Conservation (phyloP, 2,797 vertebrate genomes). For the Allochrocebus solatus region DNA sequence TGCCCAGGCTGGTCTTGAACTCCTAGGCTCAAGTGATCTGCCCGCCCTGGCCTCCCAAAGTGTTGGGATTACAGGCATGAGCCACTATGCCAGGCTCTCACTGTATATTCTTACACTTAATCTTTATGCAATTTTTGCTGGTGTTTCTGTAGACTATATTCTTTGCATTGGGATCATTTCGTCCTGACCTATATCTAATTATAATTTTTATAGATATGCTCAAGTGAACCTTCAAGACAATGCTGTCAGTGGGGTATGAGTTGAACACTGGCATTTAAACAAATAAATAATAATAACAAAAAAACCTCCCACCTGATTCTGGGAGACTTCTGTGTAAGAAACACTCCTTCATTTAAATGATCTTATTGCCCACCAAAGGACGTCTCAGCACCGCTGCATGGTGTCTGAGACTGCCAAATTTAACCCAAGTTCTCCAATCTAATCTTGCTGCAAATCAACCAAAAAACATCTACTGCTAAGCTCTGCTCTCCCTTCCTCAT, state of each 20-base stretch:
- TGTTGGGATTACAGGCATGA: not conserved
- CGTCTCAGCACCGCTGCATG: not conserved
- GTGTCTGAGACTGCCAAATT: not conserved
- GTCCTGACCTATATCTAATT: not conserved
- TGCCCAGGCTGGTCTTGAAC: not conserved
- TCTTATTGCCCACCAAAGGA: not conserved
- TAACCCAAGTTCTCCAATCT: not conserved
- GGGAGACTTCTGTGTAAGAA: not conserved
- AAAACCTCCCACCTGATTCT: not conserved
- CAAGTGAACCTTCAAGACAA: not conserved
- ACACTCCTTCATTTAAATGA: not conserved
- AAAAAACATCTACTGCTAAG: not conserved
- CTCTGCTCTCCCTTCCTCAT: not conserved
- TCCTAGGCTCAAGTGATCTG: not conserved
- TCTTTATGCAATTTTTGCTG: not conserved
- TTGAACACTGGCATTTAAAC: not conserved
- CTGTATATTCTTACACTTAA: not conserved
- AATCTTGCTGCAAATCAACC: not conserved
- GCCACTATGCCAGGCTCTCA: not conserved
- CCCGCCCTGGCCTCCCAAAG: not conserved
- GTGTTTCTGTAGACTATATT: not conserved
- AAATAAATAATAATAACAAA: no score
- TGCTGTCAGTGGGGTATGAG: not conserved
- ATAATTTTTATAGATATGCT: not conserved
- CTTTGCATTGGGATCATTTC: not conserved